Evolutionary conservation across 2,113 vertebrate species (phyloP).

Genomic region (Rhombomys opimus): DNA sequence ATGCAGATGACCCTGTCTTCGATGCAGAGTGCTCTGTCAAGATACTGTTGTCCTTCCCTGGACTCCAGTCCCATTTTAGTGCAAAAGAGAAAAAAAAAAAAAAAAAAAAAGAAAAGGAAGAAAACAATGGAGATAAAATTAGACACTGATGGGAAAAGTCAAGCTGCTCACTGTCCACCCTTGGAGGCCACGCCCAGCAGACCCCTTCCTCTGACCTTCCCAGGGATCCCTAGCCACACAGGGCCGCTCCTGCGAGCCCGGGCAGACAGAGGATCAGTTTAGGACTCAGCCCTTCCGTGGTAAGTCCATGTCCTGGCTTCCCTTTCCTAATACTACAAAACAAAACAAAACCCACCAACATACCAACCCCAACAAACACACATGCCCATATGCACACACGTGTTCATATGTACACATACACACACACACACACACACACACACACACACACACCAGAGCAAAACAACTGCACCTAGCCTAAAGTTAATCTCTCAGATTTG

Average conservation of each 20-base stretch:
- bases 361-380: neutral
- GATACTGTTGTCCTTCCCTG: slow-evolving; percentile 90
- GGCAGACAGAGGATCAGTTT: slow-evolving; percentile 76
- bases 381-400: neutral
- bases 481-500: slow-evolving; percentile 24
- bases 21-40: slow-evolving; percentile 86
- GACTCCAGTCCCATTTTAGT: slow-evolving; percentile 89
- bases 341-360: neutral
- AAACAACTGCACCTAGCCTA: neutral
- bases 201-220: slow-evolving; percentile 88
- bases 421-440: neutral
- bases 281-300: slow-evolving; percentile 75
- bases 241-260: slow-evolving; percentile 64
- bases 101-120: slow-evolving; percentile 64
- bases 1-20: slow-evolving; percentile 88
- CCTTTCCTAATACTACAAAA: slow-evolving; percentile 56
- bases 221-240: slow-evolving; percentile 83
- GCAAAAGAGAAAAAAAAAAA: slow-evolving; percentile 77
- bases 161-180: slow-evolving; percentile 87
- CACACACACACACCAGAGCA: neutral
- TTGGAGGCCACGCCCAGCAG: slow-evolving; percentile 86
- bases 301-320: slow-evolving; percentile 74
- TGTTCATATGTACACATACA: neutral
- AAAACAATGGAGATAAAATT: slow-evolving; percentile 96
- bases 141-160: slow-evolving; percentile 95